A percentile compares a stretch with the other conserved stretches of the same genome.
Evolutionary conservation across 2,797 vertebrate species (phyloP).

Genomic region (Coregonus suidteri): DNA sequence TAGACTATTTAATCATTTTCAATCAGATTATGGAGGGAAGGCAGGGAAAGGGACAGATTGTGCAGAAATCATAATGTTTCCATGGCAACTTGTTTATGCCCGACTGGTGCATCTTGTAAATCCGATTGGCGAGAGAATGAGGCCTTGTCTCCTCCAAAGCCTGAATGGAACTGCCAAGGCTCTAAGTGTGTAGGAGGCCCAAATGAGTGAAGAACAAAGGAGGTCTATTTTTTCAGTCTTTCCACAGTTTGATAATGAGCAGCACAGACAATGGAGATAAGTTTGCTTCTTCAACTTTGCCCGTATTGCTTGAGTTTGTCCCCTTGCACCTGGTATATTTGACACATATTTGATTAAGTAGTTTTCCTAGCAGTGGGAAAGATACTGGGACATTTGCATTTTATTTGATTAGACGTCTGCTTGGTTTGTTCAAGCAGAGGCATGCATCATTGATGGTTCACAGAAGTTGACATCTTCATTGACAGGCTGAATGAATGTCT

Average conservation of each 20-base stretch:
- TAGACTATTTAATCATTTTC: background rate
- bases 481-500: background rate
- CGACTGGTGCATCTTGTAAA: conserved; percentile 80
- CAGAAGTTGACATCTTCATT: conserved; percentile 9
- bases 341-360: conserved; percentile 54
- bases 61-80: conserved; percentile 59
- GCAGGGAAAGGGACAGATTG: conserved; percentile 1
- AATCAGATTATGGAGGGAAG: conserved; percentile 16
- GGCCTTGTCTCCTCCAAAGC: conserved; percentile 74
- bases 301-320: conserved; percentile 28
- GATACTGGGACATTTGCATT: conserved; percentile 13
- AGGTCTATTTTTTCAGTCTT: conserved; percentile 34
- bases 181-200: conserved; percentile 52
- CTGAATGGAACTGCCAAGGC: conserved; percentile 64
- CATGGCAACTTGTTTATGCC: conserved; percentile 74
- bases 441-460: background rate
- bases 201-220: conserved; percentile 51
- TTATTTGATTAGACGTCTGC: conserved; percentile 15
- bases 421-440: conserved; percentile 3
- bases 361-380: conserved; percentile 41
- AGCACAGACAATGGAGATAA: conserved; percentile 42
- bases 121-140: conserved; percentile 77
- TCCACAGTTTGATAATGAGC: conserved; percentile 48
- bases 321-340: conserved; percentile 47
- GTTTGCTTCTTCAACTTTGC: conserved; percentile 36